Percentiles rank a stretch among this genome's conserved stretches.
These are phyloP conservation scores for Clistopyga incitator DNA, from an alignment of 2,888 invertebrate genomes.

Conservation along the genomic window DNA sequence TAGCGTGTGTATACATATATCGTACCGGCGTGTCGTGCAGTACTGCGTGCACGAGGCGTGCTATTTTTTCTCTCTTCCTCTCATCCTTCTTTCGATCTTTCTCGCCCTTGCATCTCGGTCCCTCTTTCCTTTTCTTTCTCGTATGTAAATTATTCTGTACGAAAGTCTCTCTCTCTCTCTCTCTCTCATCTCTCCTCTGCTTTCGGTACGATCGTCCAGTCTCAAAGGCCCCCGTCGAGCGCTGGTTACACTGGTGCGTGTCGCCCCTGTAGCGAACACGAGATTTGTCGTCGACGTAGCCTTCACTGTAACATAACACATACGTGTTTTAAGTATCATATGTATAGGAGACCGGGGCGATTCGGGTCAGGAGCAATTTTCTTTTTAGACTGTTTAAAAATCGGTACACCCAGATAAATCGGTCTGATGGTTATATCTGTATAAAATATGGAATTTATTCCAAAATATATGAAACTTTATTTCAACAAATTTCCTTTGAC, in stretches of 20 bases:
- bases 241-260: conserved; percentile 66
- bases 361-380: too few relatives aligned
- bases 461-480: too few relatives aligned
- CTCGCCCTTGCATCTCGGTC: conserved; percentile 15
- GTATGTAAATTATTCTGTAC: conserved; percentile 44
- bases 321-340: not conserved
- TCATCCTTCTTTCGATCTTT: conserved; percentile 42
- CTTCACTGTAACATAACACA: not conserved
- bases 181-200: conserved; percentile 30
- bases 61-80: conserved; percentile 42
- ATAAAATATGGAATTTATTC: too few relatives aligned
- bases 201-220: conserved; percentile 57
- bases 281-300: conserved; percentile 60
- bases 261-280: conserved; percentile 64
- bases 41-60: conserved; percentile 11
- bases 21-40: conserved; percentile 26
- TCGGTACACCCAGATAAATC: too few relatives aligned
- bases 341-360: not conserved
- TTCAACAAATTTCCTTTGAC: too few relatives aligned
- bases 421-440: too few relatives aligned
- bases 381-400: too few relatives aligned
- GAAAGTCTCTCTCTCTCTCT: conserved; percentile 1
- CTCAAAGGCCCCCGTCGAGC: conserved; percentile 61
- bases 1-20: conserved; percentile 13
- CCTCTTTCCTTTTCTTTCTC: conserved; percentile 3